Base-by-base conservation (phyloP, 2,113 vertebrate species). In the Erpornis zantholeuca region DNA sequence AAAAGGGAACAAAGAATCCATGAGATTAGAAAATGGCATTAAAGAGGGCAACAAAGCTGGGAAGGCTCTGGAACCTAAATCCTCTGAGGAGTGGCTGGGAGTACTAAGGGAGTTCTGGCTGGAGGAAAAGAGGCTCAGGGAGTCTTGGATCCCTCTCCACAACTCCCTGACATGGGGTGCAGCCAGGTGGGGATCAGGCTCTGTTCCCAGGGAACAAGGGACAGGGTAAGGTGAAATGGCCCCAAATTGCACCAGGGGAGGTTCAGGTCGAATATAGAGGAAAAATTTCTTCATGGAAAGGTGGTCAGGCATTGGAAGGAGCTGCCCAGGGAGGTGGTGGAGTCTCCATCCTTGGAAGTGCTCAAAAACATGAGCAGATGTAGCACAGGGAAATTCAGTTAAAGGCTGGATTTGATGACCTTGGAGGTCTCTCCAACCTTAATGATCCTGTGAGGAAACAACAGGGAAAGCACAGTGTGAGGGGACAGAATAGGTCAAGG, bases 241-340 rank as follows among this genome's bases (percentile, higher is more conserved):
- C 73, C 45, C 28, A 53, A 4, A 45, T 24, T 28, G 47, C 19
- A 53, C 19, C n/a, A 29, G 19, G 19, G 19, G 10, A 60, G 4
- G 23, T 33, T 78, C 28, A 53, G 19, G 28, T 12, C 0, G 0
- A 53, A 24, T 9, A 33, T 0, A 60, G 38, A 28, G 6, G 9
- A 29, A 33, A 75, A n/a, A 38, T 13, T 23, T 49, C 31, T 40
- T 12, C 15, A 3, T 38, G 45, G 54, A 24, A 53, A 69, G 19
- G 73, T 14, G 44, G 15, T 13, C 18, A 45, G 45, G 54, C 23
- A 10, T 10, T 20, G 12, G 28, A 20, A 57, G 50, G 42, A 16
- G 24, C 24, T 65, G 50, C 29, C 29, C 23, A 19, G 50, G 50
- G 52, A 35, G 20, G 9, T 20, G 36, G 12, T 17, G 19, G 40